Evolutionary conservation across 1,140 invertebrate species (phyloP).

Genomic region (Riptortus pedestris): DNA sequence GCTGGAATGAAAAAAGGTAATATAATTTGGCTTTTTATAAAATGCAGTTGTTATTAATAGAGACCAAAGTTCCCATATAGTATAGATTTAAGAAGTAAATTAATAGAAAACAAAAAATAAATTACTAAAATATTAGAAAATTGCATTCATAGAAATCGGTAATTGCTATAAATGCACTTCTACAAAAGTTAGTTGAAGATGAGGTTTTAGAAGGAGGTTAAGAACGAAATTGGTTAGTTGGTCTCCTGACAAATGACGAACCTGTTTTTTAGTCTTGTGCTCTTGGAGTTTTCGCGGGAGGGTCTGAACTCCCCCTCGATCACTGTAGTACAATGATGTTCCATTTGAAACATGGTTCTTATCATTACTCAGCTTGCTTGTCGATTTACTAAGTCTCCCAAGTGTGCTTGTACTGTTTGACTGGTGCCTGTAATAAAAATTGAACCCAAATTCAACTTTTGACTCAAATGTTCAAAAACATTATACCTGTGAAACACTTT

Average conservation of each 20-base stretch:
- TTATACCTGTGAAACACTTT: too few species aligned
- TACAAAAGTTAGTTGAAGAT: neutral
- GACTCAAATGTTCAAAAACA: neutral
- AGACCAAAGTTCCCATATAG: neutral
- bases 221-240: constrained; percentile 6
- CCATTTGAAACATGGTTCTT: constrained; percentile 21
- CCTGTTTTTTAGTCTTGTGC: constrained; percentile 32
- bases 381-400: constrained; percentile 67
- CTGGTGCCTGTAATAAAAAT: constrained; percentile 25
- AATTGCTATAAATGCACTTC: neutral
- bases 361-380: constrained; percentile 46
- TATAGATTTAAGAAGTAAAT: neutral
- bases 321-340: constrained; percentile 38
- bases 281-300: constrained; percentile 51
- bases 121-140: neutral
- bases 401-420: constrained; percentile 42
- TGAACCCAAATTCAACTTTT: constrained; percentile 1
- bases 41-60: neutral
- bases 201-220: constrained; percentile 11
- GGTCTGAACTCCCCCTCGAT: constrained; percentile 60
- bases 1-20: neutral
- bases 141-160: neutral
- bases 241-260: constrained; percentile 22
- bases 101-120: neutral
- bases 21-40: neutral